phyloP scores from a whole-genome alignment of 1,140 invertebrate species.

The Drosophila funebris region DNA sequence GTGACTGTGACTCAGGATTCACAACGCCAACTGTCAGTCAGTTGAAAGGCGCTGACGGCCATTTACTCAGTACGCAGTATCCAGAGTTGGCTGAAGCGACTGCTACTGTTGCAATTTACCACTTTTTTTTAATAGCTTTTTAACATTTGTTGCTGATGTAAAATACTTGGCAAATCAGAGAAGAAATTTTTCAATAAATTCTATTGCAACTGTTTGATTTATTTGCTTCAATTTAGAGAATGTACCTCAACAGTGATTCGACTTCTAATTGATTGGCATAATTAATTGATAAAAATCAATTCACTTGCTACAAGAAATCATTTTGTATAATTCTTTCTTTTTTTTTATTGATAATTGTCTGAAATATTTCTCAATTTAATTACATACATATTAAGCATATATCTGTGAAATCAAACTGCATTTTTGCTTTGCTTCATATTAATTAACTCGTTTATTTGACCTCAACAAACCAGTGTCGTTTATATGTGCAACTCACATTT shows the following conservation, averaged over 20 bases:
- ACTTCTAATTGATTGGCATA: neutral
- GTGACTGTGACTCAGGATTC: slow-evolving; percentile 7
- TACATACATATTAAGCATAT: neutral
- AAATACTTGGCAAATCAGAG: slow-evolving; percentile 4
- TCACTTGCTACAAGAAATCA: neutral
- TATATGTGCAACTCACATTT: neutral
- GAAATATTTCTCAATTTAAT: neutral
- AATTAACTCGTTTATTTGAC: neutral
- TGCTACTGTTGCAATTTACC: slow-evolving; percentile 13
- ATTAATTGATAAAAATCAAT: neutral
- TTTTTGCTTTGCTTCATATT: neutral
- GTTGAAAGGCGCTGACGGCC: slow-evolving; percentile 5
- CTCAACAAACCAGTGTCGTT: no score
- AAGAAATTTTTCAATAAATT: neutral
- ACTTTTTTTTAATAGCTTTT: slow-evolving; percentile 26
- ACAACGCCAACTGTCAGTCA: slow-evolving; percentile 30
- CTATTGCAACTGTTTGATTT: neutral
- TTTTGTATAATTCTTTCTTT: no score
- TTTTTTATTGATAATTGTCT: neutral
- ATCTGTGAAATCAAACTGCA: no score
- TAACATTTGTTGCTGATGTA: slow-evolving; percentile 15
- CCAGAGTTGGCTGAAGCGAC: neutral
- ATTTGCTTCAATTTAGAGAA: neutral
- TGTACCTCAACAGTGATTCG: neutral
- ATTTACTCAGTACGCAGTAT: no score